These are phyloP conservation scores for Kuschelorhynchus macadamiae DNA, from an alignment of 2,888 invertebrate species.

Conservation along the genomic window DNA sequence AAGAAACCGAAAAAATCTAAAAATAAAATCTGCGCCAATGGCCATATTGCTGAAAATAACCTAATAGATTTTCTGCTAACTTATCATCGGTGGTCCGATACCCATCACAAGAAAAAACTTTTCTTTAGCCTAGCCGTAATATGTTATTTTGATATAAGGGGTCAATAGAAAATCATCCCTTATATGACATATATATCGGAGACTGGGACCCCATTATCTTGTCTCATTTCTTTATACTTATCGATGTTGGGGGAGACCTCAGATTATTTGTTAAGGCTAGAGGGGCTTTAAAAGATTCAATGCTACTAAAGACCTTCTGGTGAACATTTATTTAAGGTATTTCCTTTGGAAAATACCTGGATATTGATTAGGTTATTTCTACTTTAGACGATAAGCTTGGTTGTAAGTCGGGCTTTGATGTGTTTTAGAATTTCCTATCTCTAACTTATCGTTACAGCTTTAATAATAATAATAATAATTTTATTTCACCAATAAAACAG, in stretches of 20 bases:
- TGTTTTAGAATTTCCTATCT: too few species aligned
- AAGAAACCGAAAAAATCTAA: conserved; percentile 23
- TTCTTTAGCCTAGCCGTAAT: conserved; percentile 44
- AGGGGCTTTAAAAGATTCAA: conserved; percentile 24
- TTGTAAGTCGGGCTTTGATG: too few species aligned
- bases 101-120: conserved; percentile 33
- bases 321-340: not conserved
- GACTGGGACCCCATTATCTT: conserved; percentile 47
- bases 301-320: conserved; percentile 16
- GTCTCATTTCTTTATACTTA: conserved; percentile 49
- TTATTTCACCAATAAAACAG: too few species aligned
- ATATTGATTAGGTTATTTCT: not conserved
- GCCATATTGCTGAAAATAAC: conserved; percentile 45
- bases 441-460: too few species aligned
- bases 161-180: conserved; percentile 50
- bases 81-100: conserved; percentile 33
- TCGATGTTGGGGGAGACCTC: conserved; percentile 48
- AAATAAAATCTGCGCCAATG: conserved; percentile 36
- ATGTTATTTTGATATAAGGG: conserved; percentile 50
- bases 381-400: too few species aligned
- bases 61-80: conserved; percentile 41
- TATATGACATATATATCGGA: conserved; percentile 50
- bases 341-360: not conserved
- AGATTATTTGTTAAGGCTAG: conserved; percentile 43
- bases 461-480: too few species aligned